These are phyloP conservation scores for Dascillus cervinus DNA, from an alignment of 2,888 invertebrate genomes.

Conservation along the genomic window DNA sequence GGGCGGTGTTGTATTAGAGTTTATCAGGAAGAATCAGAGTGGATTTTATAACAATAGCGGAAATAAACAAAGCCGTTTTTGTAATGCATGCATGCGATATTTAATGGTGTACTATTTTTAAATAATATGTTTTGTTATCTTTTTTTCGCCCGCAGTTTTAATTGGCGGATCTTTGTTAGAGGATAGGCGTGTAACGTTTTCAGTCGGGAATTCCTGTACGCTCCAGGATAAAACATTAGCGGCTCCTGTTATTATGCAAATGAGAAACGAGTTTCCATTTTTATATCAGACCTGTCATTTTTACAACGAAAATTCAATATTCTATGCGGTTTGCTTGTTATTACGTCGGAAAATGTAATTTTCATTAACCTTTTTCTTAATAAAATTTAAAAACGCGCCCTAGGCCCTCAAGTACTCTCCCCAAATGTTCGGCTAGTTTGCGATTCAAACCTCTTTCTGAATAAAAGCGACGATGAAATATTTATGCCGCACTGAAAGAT, in stretches of 20 bases:
- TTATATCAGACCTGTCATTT: constrained; percentile 15
- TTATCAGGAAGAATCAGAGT: too few species aligned
- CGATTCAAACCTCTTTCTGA: too few species aligned
- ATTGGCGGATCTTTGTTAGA: constrained; percentile 6
- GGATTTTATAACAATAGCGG: too few species aligned
- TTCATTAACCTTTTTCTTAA: constrained; percentile 13
- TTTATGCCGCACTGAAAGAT: too few species aligned
- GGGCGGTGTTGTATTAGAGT: too few species aligned
- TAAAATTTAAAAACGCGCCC: too few species aligned
- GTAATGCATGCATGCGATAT: too few species aligned
- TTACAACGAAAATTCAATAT: constrained; percentile 14
- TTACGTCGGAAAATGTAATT: constrained; percentile 11
- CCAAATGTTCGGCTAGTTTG: too few species aligned
- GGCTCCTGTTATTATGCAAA: constrained; percentile 17
- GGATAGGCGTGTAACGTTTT: constrained; percentile 10
- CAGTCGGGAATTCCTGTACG: constrained; percentile 8
- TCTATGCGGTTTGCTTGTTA: constrained; percentile 7
- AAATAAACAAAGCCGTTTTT: too few species aligned
- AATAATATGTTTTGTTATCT: constrained; percentile 6
- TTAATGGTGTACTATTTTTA: too few species aligned
- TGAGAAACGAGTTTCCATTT: constrained; percentile 15
- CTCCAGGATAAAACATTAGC: constrained; percentile 16
- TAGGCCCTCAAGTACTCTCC: too few species aligned
- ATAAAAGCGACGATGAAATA: too few species aligned
- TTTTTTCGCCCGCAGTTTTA: constrained; percentile 3